Base-by-base conservation (phyloP, 2,888 invertebrate genomes). In the Mycogona germanica region DNA sequence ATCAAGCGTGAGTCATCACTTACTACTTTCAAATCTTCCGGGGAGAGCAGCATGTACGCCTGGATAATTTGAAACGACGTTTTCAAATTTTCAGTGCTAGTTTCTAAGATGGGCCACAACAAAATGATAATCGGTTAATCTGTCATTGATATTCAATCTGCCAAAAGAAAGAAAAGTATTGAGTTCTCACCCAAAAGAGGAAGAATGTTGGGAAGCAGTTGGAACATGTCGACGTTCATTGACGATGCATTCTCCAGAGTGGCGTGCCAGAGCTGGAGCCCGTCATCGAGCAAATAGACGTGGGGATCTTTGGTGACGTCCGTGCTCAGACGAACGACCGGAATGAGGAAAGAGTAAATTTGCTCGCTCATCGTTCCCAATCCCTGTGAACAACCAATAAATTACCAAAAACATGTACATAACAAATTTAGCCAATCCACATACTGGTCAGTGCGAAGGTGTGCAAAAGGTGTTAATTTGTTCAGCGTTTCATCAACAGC, bases 201-300 rank as follows among this genome's bases (percentile, higher is more conserved):
- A 51, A 80, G 76, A 68, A 89, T 74, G 65, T 87, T 85, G 58
- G 78, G 76, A 59, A 84, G 82, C 28, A 93, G 71, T 62, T 80
- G 78, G 65, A 89, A 72, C 42, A 87, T 61, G 28, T 62, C 64
- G 17, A 63, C 63, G 17, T 66, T 65, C 23, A 68, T 74, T 1
- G 75, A 71, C 0, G 83, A 78, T 0, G 79, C 77, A 67, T 84
- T 82, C 68, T 89, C 84, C 57, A 95, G 73, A 21, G 89, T 78
- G 0, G 84, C 83, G 51, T 83, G 75, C 92, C 95, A 95, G 55
- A 96, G 74, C 61, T 89, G 87, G 37, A 95, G 72, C 2, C 91
- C 92, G 67, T 96, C 95, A 70, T 93, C 93, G 61, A 92, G 72
- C 50, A 95, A 75, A 69, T 95, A 95, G 51, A 95, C 84, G 68